These are phyloP conservation scores for Linurgus olivaceus DNA, from an alignment of 2,797 vertebrate species.

Conservation along the genomic window DNA sequence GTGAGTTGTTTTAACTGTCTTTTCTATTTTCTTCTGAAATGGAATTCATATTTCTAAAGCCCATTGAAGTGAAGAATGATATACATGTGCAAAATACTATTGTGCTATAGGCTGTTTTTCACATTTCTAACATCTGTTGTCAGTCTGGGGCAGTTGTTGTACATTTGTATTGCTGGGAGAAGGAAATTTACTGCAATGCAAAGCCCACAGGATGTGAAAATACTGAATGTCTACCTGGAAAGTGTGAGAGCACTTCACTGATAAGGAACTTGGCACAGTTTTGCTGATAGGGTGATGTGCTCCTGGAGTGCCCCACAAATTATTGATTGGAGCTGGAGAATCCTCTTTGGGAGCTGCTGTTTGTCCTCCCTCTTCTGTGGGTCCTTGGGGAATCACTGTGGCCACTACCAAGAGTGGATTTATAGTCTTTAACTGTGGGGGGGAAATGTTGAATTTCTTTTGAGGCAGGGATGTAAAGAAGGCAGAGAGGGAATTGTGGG, in stretches of 20 bases:
- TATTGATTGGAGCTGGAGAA: constrained; percentile 5
- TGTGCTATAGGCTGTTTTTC: background rate
- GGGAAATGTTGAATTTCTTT: background rate
- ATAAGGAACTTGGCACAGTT: background rate
- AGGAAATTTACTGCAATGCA: background rate
- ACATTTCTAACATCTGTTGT: background rate
- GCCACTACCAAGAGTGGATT: background rate
- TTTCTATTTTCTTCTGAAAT: background rate
- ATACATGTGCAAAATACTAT: background rate
- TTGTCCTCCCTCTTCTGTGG: background rate
- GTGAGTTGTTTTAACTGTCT: background rate
- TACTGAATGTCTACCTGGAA: background rate
- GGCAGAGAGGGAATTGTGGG: background rate
- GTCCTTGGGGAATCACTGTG: background rate
- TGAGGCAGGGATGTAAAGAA: background rate
- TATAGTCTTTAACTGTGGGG: background rate
- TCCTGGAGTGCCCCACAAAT: background rate
- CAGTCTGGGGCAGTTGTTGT: background rate
- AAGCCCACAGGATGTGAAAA: background rate
- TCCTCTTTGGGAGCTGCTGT: background rate
- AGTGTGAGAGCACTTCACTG: background rate
- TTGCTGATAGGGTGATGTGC: background rate
- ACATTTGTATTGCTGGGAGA: background rate
- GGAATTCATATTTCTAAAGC: background rate
- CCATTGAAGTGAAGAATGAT: background rate